phyloP scores from a whole-genome alignment of 2,797 vertebrate genomes.

The Mus spretus region DNA sequence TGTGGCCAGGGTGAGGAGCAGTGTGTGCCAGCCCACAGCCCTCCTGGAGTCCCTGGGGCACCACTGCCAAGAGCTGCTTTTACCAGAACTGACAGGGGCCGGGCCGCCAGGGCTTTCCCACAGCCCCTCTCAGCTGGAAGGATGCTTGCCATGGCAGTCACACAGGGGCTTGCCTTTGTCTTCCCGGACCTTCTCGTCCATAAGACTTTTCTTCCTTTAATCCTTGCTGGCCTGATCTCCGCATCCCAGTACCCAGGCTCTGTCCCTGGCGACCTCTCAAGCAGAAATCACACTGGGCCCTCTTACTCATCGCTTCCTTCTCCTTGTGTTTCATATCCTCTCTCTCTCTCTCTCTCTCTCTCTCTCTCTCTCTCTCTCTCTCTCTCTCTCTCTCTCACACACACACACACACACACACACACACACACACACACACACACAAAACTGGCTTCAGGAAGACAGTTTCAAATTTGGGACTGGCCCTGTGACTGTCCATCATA shows the following conservation, averaged over 20 bases:
- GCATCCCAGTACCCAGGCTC: background rate
- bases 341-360: background rate
- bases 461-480: background rate
- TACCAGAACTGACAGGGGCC: background rate
- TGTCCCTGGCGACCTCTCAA: background rate
- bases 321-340: background rate
- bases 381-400: background rate
- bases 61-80: constrained; percentile 19
- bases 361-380: background rate
- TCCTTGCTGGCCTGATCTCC: background rate
- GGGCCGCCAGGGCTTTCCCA: constrained; percentile 52
- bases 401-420: background rate
- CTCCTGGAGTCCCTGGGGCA: background rate
- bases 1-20: background rate
- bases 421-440: background rate
- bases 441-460: background rate
- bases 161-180: background rate
- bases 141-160: background rate
- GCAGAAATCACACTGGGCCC: background rate
- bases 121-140: constrained; percentile 32
- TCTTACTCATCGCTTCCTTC: background rate
- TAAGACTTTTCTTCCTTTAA: background rate
- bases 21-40: constrained; percentile 35
- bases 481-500: fast-evolving
- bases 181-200: background rate